These are phyloP conservation scores for Haplochromis burtoni DNA, from an alignment of 2,113 vertebrate species.

Conservation along the genomic window DNA sequence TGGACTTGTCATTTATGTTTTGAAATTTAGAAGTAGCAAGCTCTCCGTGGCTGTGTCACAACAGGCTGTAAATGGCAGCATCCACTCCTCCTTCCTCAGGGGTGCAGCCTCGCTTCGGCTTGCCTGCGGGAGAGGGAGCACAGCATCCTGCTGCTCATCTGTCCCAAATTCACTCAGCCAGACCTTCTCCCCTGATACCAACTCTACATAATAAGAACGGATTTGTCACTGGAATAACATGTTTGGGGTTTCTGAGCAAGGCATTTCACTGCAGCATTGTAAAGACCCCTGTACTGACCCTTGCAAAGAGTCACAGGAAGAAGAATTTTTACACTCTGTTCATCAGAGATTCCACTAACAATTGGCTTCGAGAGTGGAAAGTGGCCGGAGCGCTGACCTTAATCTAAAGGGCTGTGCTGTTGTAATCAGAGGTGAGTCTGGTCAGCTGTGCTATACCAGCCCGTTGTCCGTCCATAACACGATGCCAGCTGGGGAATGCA, in stretches of 20 bases:
- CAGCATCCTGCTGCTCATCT: neutral
- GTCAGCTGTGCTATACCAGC: slow-evolving; percentile 53
- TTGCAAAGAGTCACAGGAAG: slow-evolving; percentile 54
- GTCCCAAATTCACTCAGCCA: neutral
- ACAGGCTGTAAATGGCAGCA: neutral
- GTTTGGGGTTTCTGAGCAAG: slow-evolving; percentile 53
- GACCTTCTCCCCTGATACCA: slow-evolving; percentile 31
- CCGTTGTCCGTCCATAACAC: slow-evolving; percentile 41
- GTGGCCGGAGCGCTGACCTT: slow-evolving; percentile 62
- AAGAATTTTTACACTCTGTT: slow-evolving; percentile 50
- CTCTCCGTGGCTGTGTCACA: neutral
- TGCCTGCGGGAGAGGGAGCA: neutral
- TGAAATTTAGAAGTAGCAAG: neutral
- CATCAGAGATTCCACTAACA: slow-evolving; percentile 55
- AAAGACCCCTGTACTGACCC: slow-evolving; percentile 62
- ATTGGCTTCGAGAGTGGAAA: slow-evolving; percentile 38
- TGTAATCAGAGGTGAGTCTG: slow-evolving; percentile 60
- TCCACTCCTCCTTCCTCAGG: neutral
- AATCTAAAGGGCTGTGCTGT: slow-evolving; percentile 59
- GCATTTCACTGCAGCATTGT: slow-evolving; percentile 35
- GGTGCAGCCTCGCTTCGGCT: neutral
- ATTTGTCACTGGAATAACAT: slow-evolving; percentile 58
- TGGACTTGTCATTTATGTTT: neutral
- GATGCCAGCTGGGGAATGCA: slow-evolving; percentile 16
- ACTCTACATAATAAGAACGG: slow-evolving; percentile 57